Base-by-base conservation (phyloP, 1,140 invertebrate genomes). In the Drosophila triauraria region DNA sequence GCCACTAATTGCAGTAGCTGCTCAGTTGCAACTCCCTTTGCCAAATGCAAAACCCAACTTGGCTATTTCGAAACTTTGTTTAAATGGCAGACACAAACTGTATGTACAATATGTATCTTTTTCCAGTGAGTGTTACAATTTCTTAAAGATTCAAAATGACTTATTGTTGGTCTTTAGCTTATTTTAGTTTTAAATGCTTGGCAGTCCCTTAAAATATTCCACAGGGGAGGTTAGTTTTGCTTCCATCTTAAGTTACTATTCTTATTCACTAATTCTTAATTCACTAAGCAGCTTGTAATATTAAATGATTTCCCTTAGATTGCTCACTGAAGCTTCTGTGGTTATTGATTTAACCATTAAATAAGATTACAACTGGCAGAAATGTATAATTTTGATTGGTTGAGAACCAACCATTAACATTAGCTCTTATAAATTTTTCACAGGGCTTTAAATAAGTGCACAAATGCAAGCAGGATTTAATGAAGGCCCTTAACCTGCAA, bases 1-100 rank as follows among this genome's bases (percentile, higher is more conserved):
- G 76, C 68, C 69, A 78, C 58, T 78, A 78, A 78, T 78, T 78
- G 67, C 67, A 42, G 65, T 63, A 80, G 68, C 57, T 46, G 63
- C 76, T 63, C 47, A 64, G 64, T 68, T 47, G 46, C 47, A 35
- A 53, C 74, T 85, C 76, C 83, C 82, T 60, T 69, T 43, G 43
- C 43, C 63, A 64, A 74, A 78, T 78, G 80, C 60, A 25, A 80
- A 61, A 43, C 15, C 6, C 10, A 38, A 27, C 38, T 12, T 69
- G 35, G 60, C 35, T 27, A 69, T 69, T 65, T 65, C 61, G 65
- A 69, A 69, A 69, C 61, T 1, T 15, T 4, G 38, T 25, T 65
- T 38, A 59, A 58, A 43, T 70, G 53, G 70, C 40, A 70, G 40
- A 40, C 35, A 48, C 30, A 48, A 63, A 40, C n/a, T n/a, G n/a